A percentile compares a stretch with the other conserved stretches of the same genome.
phyloP scores from a whole-genome alignment of 2,888 invertebrate genomes.

The Coremacera marginata region DNA sequence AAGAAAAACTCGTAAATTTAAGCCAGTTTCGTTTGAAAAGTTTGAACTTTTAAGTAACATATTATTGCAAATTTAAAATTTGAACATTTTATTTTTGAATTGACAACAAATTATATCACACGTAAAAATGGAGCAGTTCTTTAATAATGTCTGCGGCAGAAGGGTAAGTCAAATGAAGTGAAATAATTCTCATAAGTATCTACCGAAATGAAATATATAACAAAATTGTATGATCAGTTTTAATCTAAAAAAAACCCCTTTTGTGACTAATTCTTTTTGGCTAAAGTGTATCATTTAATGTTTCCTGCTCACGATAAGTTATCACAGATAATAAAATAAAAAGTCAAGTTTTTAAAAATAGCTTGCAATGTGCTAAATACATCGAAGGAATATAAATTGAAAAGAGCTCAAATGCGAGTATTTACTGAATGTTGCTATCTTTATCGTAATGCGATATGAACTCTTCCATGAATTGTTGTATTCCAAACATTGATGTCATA shows the following conservation, averaged over 20 bases:
- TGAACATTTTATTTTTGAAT: no score
- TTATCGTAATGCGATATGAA: background rate
- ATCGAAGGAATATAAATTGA: no score
- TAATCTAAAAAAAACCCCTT: background rate
- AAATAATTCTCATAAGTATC: background rate
- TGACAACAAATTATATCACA: conserved; percentile 37
- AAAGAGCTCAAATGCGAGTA: background rate
- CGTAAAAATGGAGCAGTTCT: conserved; percentile 48
- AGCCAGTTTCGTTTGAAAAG: no score
- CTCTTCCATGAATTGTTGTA: no score
- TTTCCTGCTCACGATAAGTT: conserved; percentile 10
- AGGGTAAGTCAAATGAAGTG: conserved; percentile 53
- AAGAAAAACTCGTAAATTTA: background rate
- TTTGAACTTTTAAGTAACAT: no score
- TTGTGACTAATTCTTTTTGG: conserved; percentile 9
- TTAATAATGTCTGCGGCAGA: conserved; percentile 47
- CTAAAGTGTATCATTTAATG: background rate
- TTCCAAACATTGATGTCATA: no score
- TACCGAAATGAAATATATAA: no score
- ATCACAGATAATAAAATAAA: background rate
- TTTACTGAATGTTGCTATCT: background rate
- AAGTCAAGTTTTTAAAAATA: background rate
- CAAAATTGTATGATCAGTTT: background rate
- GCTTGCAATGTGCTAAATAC: no score
- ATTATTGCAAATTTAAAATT: no score